phyloP scores from a whole-genome alignment of 2,888 invertebrate species.

The Chaitophorus viminalis region DNA sequence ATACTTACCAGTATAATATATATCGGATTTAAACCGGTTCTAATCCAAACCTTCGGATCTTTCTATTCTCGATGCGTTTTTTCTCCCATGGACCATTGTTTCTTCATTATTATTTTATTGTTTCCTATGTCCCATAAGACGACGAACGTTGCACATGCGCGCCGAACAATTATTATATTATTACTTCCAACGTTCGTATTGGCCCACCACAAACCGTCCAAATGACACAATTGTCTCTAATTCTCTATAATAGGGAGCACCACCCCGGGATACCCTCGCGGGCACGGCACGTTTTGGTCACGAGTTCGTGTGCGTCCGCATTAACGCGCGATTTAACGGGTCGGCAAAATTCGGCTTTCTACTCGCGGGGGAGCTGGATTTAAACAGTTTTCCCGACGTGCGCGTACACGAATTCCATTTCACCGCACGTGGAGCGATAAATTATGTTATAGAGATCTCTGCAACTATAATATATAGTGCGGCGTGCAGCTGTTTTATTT shows the following conservation, averaged over 20 bases:
- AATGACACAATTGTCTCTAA: background rate
- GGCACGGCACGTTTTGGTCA: conserved; percentile 33
- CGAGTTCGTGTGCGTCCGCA: conserved; percentile 16
- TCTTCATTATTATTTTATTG: background rate
- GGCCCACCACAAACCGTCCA: background rate
- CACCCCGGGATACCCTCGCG: background rate
- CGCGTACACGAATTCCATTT: too few species aligned
- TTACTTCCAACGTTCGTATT: background rate
- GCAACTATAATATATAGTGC: too few species aligned
- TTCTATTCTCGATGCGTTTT: conserved; percentile 37
- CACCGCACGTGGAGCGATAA: too few species aligned
- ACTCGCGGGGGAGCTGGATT: background rate
- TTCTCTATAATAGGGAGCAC: background rate
- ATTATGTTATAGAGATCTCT: too few species aligned
- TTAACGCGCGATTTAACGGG: background rate
- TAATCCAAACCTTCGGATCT: conserved; percentile 50
- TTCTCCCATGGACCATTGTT: conserved; percentile 33
- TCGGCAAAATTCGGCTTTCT: background rate
- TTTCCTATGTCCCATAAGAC: background rate
- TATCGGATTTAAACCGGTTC: conserved; percentile 31
- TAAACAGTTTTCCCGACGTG: background rate
- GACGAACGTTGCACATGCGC: background rate
- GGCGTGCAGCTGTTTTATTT: background rate
- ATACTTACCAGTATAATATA: background rate
- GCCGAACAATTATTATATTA: conserved; percentile 2